phyloP scores from a whole-genome alignment of 2,888 invertebrate genomes.

The Troides helena region DNA sequence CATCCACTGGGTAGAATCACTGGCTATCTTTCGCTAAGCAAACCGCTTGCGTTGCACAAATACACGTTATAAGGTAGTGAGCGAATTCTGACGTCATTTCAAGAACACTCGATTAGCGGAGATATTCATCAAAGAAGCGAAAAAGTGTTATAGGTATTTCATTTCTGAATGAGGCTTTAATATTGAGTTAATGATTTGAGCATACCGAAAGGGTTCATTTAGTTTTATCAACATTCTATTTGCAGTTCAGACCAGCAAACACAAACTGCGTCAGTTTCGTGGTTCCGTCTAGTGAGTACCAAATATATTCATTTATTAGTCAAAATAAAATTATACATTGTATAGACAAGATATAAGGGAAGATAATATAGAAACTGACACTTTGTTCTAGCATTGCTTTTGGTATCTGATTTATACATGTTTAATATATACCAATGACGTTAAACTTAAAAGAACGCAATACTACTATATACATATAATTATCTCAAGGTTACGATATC shows the following conservation, averaged over 20 bases:
- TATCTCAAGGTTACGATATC: too few species aligned
- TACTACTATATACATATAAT: too few species aligned
- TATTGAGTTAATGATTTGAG: neutral
- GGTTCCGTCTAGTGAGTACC: constrained; percentile 59
- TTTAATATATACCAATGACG: too few species aligned
- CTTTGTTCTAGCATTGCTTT: too few species aligned
- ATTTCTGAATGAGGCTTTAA: constrained; percentile 9
- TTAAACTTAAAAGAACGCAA: too few species aligned
- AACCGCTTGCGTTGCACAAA: constrained; percentile 26
- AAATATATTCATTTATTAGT: neutral
- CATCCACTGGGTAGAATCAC: constrained; percentile 14
- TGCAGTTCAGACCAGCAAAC: constrained; percentile 54
- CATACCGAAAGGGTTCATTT: constrained; percentile 13
- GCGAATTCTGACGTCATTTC: constrained; percentile 29
- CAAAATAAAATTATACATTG: neutral
- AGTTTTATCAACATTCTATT: constrained; percentile 34
- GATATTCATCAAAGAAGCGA: constrained; percentile 8
- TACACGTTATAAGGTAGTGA: constrained; percentile 25
- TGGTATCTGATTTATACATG: too few species aligned
- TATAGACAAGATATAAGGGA: neutral
- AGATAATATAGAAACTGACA: too few species aligned
- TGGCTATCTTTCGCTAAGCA: constrained; percentile 25
- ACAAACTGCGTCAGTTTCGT: constrained; percentile 48
- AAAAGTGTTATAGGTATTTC: constrained; percentile 21
- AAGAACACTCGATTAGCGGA: constrained; percentile 20